These are phyloP conservation scores for Seriola dumerili DNA, from an alignment of 2,113 vertebrate species.

Conservation along the genomic window DNA sequence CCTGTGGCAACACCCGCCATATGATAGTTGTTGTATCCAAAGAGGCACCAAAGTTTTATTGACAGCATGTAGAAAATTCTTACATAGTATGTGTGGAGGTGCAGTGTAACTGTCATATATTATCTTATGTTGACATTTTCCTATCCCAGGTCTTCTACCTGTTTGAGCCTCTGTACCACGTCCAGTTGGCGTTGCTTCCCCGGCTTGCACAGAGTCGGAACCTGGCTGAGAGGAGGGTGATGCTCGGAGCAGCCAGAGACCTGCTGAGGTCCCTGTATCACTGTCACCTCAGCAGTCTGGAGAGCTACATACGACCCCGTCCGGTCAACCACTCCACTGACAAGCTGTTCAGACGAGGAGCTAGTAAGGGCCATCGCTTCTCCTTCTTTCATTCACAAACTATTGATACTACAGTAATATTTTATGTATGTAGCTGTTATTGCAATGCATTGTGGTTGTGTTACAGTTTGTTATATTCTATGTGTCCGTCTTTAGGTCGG, in stretches of 20 bases:
- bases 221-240: conserved; percentile 86
- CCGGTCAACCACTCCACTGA: conserved; percentile 92
- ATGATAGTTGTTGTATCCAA: background rate
- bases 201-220: conserved; percentile 90
- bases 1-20: background rate
- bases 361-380: conserved; percentile 82
- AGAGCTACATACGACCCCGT: conserved; percentile 94
- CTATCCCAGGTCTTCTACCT: conserved; percentile 89
- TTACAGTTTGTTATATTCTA: background rate
- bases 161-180: conserved; percentile 95
- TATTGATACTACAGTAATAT: background rate
- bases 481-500: conserved; percentile 38
- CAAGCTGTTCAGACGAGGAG: conserved; percentile 91
- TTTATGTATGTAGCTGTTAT: background rate
- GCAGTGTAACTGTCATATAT: background rate
- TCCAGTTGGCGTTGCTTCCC: conserved; percentile 92
- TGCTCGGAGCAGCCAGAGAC: conserved; percentile 93
- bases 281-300: conserved; percentile 93
- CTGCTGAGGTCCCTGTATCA: conserved; percentile 92
- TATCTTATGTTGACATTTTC: background rate
- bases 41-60: background rate
- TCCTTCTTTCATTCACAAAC: background rate
- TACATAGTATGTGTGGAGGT: background rate
- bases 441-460: background rate
- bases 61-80: background rate